Evolutionary conservation across 2,888 invertebrate genomes (phyloP).

Genomic region (Sphinx pinastri): DNA sequence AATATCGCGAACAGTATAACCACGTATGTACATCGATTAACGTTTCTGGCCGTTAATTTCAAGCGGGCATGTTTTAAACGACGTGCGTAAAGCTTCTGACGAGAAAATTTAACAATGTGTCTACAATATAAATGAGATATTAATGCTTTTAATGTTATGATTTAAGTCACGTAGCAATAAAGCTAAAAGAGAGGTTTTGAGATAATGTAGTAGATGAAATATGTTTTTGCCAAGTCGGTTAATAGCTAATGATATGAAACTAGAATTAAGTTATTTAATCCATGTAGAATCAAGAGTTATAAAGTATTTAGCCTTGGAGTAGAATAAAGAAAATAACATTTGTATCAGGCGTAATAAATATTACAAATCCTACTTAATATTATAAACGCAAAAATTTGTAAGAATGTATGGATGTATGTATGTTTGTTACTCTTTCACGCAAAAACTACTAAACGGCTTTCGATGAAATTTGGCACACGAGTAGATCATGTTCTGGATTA

Average conservation of each 20-base stretch:
- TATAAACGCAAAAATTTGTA: too few relatives aligned
- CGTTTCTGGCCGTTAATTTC: conserved; percentile 34
- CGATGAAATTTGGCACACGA: too few relatives aligned
- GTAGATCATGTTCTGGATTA: too few relatives aligned
- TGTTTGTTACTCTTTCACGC: too few relatives aligned
- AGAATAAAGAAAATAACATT: too few relatives aligned
- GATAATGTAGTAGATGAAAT: background rate
- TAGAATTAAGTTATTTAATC: too few relatives aligned
- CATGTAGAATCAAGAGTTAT: too few relatives aligned
- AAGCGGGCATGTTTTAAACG: conserved; percentile 18
- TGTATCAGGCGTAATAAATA: too few relatives aligned
- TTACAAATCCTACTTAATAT: too few relatives aligned
- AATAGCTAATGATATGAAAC: background rate
- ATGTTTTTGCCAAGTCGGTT: background rate
- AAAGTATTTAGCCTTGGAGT: too few relatives aligned
- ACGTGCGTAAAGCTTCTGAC: conserved; percentile 12
- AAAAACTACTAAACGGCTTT: too few relatives aligned
- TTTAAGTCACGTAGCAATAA: conserved; percentile 7
- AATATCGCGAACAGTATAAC: conserved; percentile 5
- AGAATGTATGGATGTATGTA: too few relatives aligned
- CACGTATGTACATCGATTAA: conserved; percentile 27
- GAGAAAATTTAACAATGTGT: conserved; percentile 16
- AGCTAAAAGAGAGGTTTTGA: background rate
- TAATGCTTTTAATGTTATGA: conserved; percentile 15
- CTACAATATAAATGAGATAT: conserved; percentile 22